Evolutionary conservation across 2,888 invertebrate species (phyloP), one percentile per base, ranked within the genome.

Genomic region (Serripes groenlandicus): DNA sequence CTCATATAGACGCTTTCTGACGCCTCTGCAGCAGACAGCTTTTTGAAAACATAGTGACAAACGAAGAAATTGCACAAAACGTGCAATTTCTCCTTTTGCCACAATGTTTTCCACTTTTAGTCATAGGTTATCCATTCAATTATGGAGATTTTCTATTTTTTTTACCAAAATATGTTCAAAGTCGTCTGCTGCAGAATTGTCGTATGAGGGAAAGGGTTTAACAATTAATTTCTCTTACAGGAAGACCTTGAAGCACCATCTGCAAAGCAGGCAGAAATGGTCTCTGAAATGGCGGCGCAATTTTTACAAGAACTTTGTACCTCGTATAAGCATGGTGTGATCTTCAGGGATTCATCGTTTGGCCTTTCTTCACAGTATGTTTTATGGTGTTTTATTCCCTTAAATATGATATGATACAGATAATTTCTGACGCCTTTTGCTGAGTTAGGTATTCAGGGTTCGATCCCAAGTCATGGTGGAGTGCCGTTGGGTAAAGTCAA

Each of bases 221-320:
- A 11, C 7, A 49, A 21, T 21, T 15, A 49, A 3, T 5, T 3
- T 56, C 23, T 56, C 11, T 54, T 56, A 23, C 23, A 56, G 11
- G n/a, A 62, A 35, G 34, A 62, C 21, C 9, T 30, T 28, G 85
- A 80, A 5, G 23, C 18, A 11, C 73, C 62, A 42, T 66, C 34
- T 30, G 26, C 34, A n/a, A 30, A 52, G 26, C 54, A 49, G 26
- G 89, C 89, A 37, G 91, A 92, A 7, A 82, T 86, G 49, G 91
- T 93, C 21, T 86, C 90, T 32, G 89, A 90, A 34, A 78, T 87
- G 37, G 95, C 96, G 0, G 97, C 97, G 89, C 96, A 96, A 35
- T 96, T 98, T 83, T 95, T 98, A n/a, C 85, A 96, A n/a, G 95
- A 96, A 68, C 94, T 98, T 1, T 96, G 97, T 83, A 97, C 97